Evolutionary conservation across 2,113 vertebrate genomes (phyloP).

Genomic region (Phoxinus phoxinus): DNA sequence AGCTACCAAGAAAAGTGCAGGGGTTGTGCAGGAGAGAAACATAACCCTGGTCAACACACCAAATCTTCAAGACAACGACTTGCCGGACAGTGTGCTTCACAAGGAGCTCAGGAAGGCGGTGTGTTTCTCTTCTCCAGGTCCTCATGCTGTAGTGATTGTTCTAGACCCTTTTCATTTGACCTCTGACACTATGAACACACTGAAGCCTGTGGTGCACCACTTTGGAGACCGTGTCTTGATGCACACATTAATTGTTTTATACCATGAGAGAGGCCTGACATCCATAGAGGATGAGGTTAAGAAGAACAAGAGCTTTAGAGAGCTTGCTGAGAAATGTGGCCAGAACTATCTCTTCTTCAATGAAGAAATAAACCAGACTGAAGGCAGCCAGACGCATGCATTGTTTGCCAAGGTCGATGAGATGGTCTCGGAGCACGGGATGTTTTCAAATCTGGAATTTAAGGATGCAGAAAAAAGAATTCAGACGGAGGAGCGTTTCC

Average conservation of each 20-base stretch:
- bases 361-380: neutral
- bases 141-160: constrained; percentile 39
- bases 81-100: constrained; percentile 7
- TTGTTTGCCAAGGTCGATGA: constrained; percentile 44
- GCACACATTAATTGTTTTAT: constrained; percentile 54
- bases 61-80: constrained; percentile 30
- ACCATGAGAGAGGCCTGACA: neutral
- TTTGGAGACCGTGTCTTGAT: constrained; percentile 49
- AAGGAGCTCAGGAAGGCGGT: constrained; percentile 50
- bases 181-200: neutral
- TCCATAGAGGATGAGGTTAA: constrained; percentile 27
- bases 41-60: constrained; percentile 38
- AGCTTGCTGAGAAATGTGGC: constrained; percentile 51
- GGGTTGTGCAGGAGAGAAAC: neutral
- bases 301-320: constrained; percentile 29
- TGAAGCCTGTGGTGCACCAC: constrained; percentile 39
- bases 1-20: constrained; percentile 38
- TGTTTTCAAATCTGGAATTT: constrained; percentile 39
- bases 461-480: constrained; percentile 53
- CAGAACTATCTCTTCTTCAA: constrained; percentile 48
- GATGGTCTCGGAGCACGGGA: constrained; percentile 32
- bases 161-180: constrained; percentile 16
- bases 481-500: constrained; percentile 17
- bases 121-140: constrained; percentile 57
- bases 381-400: neutral